Evolutionary conservation across 2,888 invertebrate species (phyloP), one percentile per base, ranked within the genome.

Genomic region (Trissolcus brochymenae): DNA sequence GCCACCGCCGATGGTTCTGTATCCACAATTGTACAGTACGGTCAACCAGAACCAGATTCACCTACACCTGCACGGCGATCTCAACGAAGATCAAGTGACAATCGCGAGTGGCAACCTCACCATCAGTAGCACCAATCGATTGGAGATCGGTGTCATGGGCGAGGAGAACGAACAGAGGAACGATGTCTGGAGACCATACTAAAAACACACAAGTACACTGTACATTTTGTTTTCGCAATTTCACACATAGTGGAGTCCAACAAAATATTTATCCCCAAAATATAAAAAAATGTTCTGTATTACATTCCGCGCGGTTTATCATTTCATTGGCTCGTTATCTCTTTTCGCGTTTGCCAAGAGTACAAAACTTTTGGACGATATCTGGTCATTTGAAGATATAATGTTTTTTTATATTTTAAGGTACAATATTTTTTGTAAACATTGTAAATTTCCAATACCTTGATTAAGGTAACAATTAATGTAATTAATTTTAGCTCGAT

Each of bases 1-100:
- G 0, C 90, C 92, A 1, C 92, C 93, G 67, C 92, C 93, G 70
- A 94, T 95, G 93, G 93, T 95, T 17, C 91, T 95, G 0, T 93
- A 92, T 84, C 95, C 95, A 0, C 94, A 95, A 84, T 90, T 95
- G 0, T 94, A 95, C 88, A 95, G 95, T 50, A 95, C 95, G 21
- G 95, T 95, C 64, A 95, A 95, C 87, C 95, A 95, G 89, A 95
- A 95, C 88, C 95, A 95, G 90, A 95, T 95, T 76, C 95, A 96
- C 86, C 91, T 95, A 19, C 95, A 95, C 84, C 82, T 87, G 2
- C 95, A 95, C 88, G 92, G 93, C 13, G 87, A 88, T 64, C 80
- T 88, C 6, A 88, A 85, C 81, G 89, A 88, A 49, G 89, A 89
- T 49, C 87, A 88, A 70, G 86, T 89, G 21, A 88, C 88, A 11